Evolutionary conservation across 2,888 invertebrate species (phyloP).

Genomic region (Chaitophorus viminalis): DNA sequence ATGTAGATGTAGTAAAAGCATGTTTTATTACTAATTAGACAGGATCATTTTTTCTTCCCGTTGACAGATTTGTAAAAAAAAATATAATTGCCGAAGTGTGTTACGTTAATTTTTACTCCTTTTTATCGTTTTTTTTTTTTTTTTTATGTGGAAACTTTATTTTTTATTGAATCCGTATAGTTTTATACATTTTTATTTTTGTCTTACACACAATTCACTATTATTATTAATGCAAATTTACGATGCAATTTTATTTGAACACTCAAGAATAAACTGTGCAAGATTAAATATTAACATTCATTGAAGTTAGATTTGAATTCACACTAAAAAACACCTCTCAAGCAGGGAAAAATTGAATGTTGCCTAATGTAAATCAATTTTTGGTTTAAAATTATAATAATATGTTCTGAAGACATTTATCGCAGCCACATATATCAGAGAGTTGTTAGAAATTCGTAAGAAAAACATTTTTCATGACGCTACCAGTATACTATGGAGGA

Average conservation of each 20-base stretch:
- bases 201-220: background rate
- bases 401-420: background rate
- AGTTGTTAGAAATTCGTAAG: background rate
- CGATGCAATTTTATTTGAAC: background rate
- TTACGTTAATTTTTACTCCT: background rate
- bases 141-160: background rate
- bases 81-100: conserved; percentile 2
- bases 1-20: conserved; percentile 45
- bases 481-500: background rate
- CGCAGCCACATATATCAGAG: background rate
- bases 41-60: background rate
- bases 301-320: too few species aligned
- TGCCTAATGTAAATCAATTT: too few species aligned
- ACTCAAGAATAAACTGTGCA: too few species aligned
- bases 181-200: background rate
- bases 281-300: background rate
- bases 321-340: too few species aligned
- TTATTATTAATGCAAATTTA: background rate
- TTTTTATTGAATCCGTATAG: background rate
- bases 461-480: background rate
- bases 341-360: too few species aligned
- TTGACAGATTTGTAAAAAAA: background rate
- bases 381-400: background rate
- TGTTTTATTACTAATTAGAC: conserved; percentile 14
- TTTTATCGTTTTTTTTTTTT: background rate